Evolutionary conservation across 1,140 invertebrate species (phyloP).

Genomic region (Panulirus ornatus): DNA sequence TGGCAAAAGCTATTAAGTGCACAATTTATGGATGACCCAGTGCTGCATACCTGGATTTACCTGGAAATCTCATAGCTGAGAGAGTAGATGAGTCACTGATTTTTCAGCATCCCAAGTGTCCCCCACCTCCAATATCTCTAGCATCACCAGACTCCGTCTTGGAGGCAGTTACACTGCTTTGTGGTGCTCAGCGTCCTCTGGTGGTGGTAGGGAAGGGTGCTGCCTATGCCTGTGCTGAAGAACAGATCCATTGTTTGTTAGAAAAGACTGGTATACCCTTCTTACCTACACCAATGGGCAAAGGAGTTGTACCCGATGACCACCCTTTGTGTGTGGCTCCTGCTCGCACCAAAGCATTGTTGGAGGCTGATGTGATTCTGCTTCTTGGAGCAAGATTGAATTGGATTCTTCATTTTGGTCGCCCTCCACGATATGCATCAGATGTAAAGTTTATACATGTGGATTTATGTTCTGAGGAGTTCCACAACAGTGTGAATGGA

Average conservation of each 20-base stretch:
- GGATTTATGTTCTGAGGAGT: too few species aligned
- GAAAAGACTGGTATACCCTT: slow-evolving; percentile 88
- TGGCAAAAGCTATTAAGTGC: slow-evolving; percentile 93
- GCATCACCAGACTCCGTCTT: slow-evolving; percentile 85
- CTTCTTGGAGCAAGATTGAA: too few species aligned
- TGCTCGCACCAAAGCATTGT: too few species aligned
- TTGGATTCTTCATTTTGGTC: too few species aligned
- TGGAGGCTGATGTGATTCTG: too few species aligned
- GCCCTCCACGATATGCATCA: too few species aligned
- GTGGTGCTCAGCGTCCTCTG: slow-evolving; percentile 87
- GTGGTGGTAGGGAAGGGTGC: slow-evolving; percentile 96
- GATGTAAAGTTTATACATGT: too few species aligned
- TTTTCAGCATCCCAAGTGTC: slow-evolving; percentile 76
- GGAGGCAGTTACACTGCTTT: slow-evolving; percentile 85
- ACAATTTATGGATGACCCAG: slow-evolving; percentile 93
- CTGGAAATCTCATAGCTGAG: slow-evolving; percentile 87
- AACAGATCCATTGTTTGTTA: slow-evolving; percentile 85
- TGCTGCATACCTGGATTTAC: slow-evolving; percentile 92
- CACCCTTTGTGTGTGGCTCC: too few species aligned
- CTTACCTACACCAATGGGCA: slow-evolving; percentile 97
- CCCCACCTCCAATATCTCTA: slow-evolving; percentile 83
- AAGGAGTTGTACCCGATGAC: too few species aligned
- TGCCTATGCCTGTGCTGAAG: slow-evolving; percentile 89
- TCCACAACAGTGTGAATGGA: too few species aligned
- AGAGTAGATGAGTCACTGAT: slow-evolving; percentile 79